Percentiles rank a stretch among this genome's conserved stretches.
These are phyloP conservation scores for Oligia fasciuncula DNA, from an alignment of 2,888 invertebrate genomes.

Conservation along the genomic window DNA sequence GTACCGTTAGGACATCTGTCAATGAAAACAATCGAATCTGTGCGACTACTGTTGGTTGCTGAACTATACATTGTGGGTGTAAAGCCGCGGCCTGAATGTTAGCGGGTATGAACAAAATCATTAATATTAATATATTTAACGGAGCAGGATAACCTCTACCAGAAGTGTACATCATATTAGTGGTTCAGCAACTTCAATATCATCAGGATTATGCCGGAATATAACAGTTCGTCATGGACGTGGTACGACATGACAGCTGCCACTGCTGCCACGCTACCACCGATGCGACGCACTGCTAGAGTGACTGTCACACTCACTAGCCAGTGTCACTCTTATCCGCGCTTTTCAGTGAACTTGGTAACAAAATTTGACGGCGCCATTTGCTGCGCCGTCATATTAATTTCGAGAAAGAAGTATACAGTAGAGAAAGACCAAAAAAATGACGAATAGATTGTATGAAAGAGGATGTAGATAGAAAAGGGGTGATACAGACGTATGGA, in stretches of 20 bases:
- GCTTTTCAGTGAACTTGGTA: neutral
- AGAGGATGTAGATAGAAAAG: neutral
- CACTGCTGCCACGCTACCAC: neutral
- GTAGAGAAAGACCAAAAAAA: neutral
- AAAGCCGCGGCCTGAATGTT: conserved; percentile 25
- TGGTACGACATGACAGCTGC: neutral
- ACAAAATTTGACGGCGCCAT: neutral
- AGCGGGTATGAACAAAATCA: conserved; percentile 28
- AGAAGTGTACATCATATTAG: neutral
- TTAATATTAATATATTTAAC: neutral
- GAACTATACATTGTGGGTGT: conserved; percentile 45
- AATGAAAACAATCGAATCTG: conserved; percentile 54
- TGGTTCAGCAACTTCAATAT: neutral
- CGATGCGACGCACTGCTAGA: neutral
- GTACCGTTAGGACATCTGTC: conserved; percentile 63
- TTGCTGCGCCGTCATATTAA: neutral
- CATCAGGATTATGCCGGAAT: neutral
- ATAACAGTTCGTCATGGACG: neutral
- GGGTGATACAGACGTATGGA: neutral
- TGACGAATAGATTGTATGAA: neutral
- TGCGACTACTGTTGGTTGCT: conserved; percentile 58
- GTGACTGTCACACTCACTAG: neutral
- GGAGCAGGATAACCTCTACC: neutral
- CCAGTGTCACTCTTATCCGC: neutral
- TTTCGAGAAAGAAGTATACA: neutral